Base-by-base conservation (phyloP, 2,797 vertebrate species). In the Gadopsis bispinosus region DNA sequence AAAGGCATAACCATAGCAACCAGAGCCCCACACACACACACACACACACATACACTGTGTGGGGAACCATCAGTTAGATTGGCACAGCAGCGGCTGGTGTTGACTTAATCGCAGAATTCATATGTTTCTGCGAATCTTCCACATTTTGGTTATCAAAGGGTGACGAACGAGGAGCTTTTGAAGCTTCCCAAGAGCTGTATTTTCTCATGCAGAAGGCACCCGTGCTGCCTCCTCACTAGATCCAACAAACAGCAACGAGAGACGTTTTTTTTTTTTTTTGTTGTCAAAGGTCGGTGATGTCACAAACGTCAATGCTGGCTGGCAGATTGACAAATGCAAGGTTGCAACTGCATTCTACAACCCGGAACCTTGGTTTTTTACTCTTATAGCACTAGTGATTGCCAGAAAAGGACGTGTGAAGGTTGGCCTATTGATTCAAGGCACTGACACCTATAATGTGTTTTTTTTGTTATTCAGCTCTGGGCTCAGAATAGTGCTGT, bases 1-100 rank as follows among this genome's bases (percentile, higher is more conserved):
- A 89, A 87, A 91, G 86, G 88, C 88, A 93, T 96, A 94, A 93
- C 94, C 94, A 95, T 95, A 92, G 95, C 93, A 95, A 95, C 95
- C 81, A n/a, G 82, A 89, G 86, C 74, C 83, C 78, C 73, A 69
- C 85, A 71, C 50, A 59, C 66, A 47, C 20, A 45, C 64, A 56
- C 65, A 35, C 58, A 53, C 64, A 29, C 61, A 56, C 51, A 77
- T 62, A 59, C 35, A 39, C 75, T 48, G 85, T 7, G 60, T 80
- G 65, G 39, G 82, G 77, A 82, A 77, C 73, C 84, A 81, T 66
- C 45, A 33, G 73, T 70, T 80, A 55, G 22, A 45, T 17, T 62
- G 62, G 69, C 72, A 64, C 29, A 73, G 54, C 12, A 12, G 73
- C 31, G 51, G 61, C 66, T 83, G 68, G 39, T 48, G 69, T 73